These are phyloP conservation scores for Solea senegalensis DNA, from an alignment of 2,113 vertebrate species.

Conservation along the genomic window DNA sequence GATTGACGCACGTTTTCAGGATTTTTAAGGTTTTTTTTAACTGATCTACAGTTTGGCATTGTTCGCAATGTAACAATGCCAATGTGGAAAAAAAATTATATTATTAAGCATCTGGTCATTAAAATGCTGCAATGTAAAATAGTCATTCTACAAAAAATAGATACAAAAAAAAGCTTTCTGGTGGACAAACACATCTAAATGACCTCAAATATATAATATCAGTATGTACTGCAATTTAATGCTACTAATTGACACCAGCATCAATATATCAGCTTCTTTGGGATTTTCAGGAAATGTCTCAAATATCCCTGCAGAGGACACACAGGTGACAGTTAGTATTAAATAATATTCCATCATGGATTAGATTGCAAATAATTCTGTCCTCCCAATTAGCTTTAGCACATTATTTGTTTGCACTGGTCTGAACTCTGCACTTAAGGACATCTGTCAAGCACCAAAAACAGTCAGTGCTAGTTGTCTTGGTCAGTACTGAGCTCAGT, in stretches of 20 bases:
- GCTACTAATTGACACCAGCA: not conserved
- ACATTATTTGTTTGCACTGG: not conserved
- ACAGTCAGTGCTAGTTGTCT: constrained; percentile 19
- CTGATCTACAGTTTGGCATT: no score
- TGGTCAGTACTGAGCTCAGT: constrained; percentile 61
- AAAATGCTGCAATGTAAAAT: no score
- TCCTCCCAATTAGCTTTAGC: not conserved
- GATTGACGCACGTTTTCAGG: no score
- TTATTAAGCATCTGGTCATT: no score
- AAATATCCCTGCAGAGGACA: not conserved
- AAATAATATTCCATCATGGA: not conserved
- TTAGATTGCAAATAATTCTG: not conserved
- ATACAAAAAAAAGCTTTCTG: no score
- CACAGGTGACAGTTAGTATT: not conserved
- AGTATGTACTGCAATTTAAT: not conserved
- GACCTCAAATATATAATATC: not conserved
- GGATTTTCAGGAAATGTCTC: constrained; percentile 2
- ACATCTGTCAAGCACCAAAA: constrained; percentile 10
- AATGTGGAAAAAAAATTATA: no score
- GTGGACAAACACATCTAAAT: not conserved
- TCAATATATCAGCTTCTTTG: no score
- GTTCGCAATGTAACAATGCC: no score
- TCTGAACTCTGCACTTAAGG: constrained; percentile 32
- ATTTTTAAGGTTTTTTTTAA: no score
- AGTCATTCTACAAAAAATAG: no score